Base-by-base conservation (phyloP, 2,797 vertebrate genomes). In the Tragopan temminckii region DNA sequence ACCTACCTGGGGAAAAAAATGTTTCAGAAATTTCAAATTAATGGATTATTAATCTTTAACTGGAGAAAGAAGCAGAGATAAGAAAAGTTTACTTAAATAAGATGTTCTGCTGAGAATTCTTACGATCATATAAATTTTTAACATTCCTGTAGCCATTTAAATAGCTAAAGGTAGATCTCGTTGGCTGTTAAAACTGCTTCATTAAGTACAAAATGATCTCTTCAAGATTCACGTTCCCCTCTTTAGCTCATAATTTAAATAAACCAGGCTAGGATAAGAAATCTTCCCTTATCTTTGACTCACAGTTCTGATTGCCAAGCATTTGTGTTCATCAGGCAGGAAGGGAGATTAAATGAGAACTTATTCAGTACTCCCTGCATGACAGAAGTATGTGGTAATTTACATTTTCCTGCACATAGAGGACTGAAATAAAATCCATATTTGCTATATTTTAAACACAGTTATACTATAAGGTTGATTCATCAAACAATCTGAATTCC, bases 201-300 rank as follows among this genome's bases (percentile, higher is more conserved):
- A 81, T 96, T 95, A 95, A 78, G 61, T 94, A 83, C n/a, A 77
- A 92, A 91, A 93, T 69, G 31, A 88, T 90, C 58, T 94, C 69
- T 86, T 90, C 68, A 92, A 85, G 53, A 85, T 74, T 93, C 86
- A 82, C 38, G 67, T 82, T 82, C 43, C 20, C 19, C n/a, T 14
- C 29, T 61, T 87, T 46, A 85, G 58, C 52, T 82, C 58, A 68
- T 58, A 71, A 92, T 85, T 94, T 93, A 93, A 95, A 88, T 91
- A 90, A 90, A 71, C 24, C 42, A 85, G 62, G 19, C 38, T 62
- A 71, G 29, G 38, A 50, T 80, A 61, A 92, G 93, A 82, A 93
- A 90, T 87, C 48, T 88, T 74, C 42, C 79, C 87, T 88, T 84
- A 86, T 92, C 77, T 88, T 90, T 77, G 12, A 80, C 48, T 93